Evolutionary conservation across 2,888 invertebrate genomes (phyloP), one percentile per base, ranked within the genome.

Genomic region (Ypsolopha scabrella): DNA sequence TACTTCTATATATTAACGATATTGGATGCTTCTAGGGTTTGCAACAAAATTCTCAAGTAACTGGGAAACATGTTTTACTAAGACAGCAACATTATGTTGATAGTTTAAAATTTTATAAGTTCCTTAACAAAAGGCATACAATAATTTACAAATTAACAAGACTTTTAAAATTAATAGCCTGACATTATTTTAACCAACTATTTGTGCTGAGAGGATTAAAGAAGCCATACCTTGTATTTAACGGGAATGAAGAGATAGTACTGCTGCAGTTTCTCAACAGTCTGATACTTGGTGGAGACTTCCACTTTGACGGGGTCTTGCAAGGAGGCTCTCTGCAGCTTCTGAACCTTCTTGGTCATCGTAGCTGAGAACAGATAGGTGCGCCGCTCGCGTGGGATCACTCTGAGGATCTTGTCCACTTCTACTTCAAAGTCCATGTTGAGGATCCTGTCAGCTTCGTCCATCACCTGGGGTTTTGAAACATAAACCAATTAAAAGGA

Each of bases 401-500:
- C 94, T 0, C 81, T 93, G 2, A 99, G 80, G 52, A 99, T 98
- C 82, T 98, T 98, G 75, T 98, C 97, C 0, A 98, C 93, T 85
- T 99, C 99, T 9, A 94, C 93, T 83, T 99, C 99, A 71, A 99
- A 99, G 72, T 99, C 99, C 97, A 98, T 97, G 74, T 99, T 99
- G 3, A 99, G 88, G 60, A 99, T 99, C 58, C 99, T 90, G 80
- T 99, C 99, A 0, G 99, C 99, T 90, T 99, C 99, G 64, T 99
- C 99, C 97, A 99, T 97, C 0, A 99, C 94, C 90, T 94, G 8
- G 51, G 2, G 24, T 24, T 24, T 24, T 3, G 24, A 24, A 24
- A n/a, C n/a, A n/a, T n/a, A n/a, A n/a, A n/a, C n/a, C n/a, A n/a
- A n/a, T n/a, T n/a, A n/a, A n/a, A n/a, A n/a, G n/a, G n/a, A n/a